Evolutionary conservation across 2,888 invertebrate species (phyloP).

Genomic region (Callyntrura guangdongensis): DNA sequence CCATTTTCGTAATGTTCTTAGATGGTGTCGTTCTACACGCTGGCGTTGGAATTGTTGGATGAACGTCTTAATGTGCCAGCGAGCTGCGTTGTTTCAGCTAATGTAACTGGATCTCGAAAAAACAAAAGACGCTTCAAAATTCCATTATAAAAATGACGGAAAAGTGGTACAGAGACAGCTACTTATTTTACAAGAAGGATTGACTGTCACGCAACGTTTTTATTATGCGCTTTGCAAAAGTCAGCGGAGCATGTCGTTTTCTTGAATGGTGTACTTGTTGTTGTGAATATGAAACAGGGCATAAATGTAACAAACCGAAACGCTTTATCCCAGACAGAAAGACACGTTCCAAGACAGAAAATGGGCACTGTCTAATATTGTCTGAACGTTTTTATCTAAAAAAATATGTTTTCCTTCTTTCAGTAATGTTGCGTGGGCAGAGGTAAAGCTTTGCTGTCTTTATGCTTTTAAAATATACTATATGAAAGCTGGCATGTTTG

Average conservation of each 20-base stretch:
- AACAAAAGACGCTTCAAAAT: neutral
- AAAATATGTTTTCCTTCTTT: neutral
- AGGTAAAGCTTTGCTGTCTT: neutral
- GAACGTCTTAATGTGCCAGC: no score
- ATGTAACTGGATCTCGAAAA: constrained; percentile 28
- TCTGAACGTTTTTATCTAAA: neutral
- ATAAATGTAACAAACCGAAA: neutral
- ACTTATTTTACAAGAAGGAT: neutral
- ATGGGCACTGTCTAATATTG: neutral
- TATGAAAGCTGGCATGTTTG: constrained; percentile 3
- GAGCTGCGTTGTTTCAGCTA: neutral
- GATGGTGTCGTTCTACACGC: neutral
- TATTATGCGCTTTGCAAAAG: neutral
- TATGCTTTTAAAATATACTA: neutral
- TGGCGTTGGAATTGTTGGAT: no score
- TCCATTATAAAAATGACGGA: constrained; percentile 9
- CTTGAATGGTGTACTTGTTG: neutral
- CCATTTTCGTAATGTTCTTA: neutral
- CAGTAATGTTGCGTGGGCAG: constrained; percentile 37
- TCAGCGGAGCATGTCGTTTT: neutral
- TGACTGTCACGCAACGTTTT: constrained; percentile 12
- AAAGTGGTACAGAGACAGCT: neutral
- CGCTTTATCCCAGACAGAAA: neutral
- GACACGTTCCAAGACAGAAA: constrained; percentile 23
- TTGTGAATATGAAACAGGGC: constrained; percentile 11